Evolutionary conservation across 2,888 invertebrate species (phyloP).

Genomic region (Aromia moschata): DNA sequence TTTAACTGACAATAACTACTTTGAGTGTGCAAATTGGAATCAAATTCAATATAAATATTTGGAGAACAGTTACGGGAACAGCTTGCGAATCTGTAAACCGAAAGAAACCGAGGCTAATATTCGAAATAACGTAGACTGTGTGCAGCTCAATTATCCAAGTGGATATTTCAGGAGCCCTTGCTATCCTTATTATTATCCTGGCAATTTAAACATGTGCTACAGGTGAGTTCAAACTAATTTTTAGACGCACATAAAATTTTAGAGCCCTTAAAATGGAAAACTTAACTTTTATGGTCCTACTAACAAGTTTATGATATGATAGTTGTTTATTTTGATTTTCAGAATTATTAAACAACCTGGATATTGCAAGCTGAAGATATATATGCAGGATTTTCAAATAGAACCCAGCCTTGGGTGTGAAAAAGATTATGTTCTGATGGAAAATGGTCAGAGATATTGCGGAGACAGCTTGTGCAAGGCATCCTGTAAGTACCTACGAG

Average conservation of each 20-base stretch:
- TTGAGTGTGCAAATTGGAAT: slow-evolving; percentile 46
- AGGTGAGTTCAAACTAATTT: too few species aligned
- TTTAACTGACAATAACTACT: slow-evolving; percentile 44
- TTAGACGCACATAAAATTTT: too few species aligned
- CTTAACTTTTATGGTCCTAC: too few species aligned
- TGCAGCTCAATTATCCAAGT: slow-evolving; percentile 51
- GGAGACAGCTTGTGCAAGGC: slow-evolving; percentile 58
- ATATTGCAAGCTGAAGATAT: slow-evolving; percentile 59
- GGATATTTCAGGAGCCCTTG: slow-evolving; percentile 63
- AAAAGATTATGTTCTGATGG: slow-evolving; percentile 62
- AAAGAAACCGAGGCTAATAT: slow-evolving; percentile 15
- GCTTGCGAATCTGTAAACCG: slow-evolving; percentile 35
- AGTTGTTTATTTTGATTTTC: too few species aligned
- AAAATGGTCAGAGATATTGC: slow-evolving; percentile 59
- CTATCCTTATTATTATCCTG: slow-evolving; percentile 63
- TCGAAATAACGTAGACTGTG: slow-evolving; percentile 46
- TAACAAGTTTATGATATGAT: too few species aligned
- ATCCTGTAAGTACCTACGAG: slow-evolving; percentile 56
- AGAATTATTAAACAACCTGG: slow-evolving; percentile 61
- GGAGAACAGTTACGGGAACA: slow-evolving; percentile 34
- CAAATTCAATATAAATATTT: slow-evolving; percentile 41
- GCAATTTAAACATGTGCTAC: slow-evolving; percentile 62
- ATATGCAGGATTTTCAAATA: slow-evolving; percentile 62
- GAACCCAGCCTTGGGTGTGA: slow-evolving; percentile 60
- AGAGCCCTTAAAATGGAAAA: too few species aligned